phyloP scores from a whole-genome alignment of 2,888 invertebrate genomes.

The Uropetala carovei region DNA sequence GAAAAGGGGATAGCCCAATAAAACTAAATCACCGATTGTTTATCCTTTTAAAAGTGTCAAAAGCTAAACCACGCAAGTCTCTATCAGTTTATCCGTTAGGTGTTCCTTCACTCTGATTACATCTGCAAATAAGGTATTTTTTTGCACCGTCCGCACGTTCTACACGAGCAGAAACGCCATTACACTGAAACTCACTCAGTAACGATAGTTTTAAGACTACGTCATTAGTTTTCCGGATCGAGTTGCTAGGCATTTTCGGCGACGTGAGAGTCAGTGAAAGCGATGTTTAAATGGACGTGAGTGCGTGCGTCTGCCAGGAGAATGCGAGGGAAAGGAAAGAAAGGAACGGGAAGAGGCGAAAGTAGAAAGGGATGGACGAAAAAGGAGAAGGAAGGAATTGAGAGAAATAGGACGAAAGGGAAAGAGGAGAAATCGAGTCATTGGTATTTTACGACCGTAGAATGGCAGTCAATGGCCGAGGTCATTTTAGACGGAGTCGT shows the following conservation, averaged over 20 bases:
- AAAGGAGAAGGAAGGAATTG: neutral
- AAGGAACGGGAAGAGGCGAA: neutral
- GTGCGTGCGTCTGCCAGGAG: neutral
- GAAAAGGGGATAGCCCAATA: neutral
- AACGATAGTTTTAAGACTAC: neutral
- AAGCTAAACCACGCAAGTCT: neutral
- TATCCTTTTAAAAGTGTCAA: neutral
- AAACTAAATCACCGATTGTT: neutral
- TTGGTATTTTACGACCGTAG: conserved; percentile 18
- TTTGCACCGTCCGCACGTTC: neutral
- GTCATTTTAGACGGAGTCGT: conserved; percentile 1
- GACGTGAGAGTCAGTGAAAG: neutral
- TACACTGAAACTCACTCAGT: conserved; percentile 13
- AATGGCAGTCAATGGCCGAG: conserved; percentile 36
- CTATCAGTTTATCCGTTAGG: neutral
- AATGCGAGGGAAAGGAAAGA: neutral
- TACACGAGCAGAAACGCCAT: neutral
- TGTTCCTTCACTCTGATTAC: neutral
- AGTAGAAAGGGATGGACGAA: no score
- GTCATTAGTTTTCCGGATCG: neutral
- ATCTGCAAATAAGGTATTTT: neutral
- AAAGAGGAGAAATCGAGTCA: neutral
- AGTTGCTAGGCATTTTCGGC: no score
- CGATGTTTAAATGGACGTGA: neutral
- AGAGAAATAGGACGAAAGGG: neutral